Evolutionary conservation across 2,888 invertebrate genomes (phyloP).

Genomic region (Oligia strigilis): DNA sequence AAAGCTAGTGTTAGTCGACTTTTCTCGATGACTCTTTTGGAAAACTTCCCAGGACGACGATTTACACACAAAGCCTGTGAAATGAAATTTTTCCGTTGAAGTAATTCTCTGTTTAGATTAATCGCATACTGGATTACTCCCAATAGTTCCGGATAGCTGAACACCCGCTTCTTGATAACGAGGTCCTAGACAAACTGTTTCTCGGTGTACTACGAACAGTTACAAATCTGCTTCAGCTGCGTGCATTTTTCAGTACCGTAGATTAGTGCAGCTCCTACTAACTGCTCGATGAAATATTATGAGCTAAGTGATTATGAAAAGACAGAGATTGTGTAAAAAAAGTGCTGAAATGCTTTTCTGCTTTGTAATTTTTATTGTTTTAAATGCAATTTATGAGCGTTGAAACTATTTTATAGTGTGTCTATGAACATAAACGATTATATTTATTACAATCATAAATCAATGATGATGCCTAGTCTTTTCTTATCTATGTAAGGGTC

Average conservation of each 20-base stretch:
- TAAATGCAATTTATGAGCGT: neutral
- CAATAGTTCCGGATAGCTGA: neutral
- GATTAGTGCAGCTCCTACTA: constrained; percentile 17
- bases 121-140: neutral
- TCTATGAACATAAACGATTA: neutral
- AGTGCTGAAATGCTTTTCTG: neutral
- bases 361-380: constrained; percentile 13
- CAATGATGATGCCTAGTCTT: neutral
- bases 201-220: constrained; percentile 17
- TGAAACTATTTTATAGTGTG: neutral
- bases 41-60: neutral
- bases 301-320: constrained; percentile 20
- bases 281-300: constrained; percentile 18
- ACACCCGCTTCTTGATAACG: constrained; percentile 23
- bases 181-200: constrained; percentile 23
- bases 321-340: neutral
- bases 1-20: neutral
- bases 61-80: neutral
- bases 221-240: constrained; percentile 30
- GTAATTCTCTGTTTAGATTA: neutral
- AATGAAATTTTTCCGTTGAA: neutral
- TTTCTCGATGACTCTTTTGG: neutral
- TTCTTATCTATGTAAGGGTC: neutral
- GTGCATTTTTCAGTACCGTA: constrained; percentile 33
- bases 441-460: neutral